Conservation (phyloP, 2,797 vertebrate species). For the Sebastes hubbsi region DNA sequence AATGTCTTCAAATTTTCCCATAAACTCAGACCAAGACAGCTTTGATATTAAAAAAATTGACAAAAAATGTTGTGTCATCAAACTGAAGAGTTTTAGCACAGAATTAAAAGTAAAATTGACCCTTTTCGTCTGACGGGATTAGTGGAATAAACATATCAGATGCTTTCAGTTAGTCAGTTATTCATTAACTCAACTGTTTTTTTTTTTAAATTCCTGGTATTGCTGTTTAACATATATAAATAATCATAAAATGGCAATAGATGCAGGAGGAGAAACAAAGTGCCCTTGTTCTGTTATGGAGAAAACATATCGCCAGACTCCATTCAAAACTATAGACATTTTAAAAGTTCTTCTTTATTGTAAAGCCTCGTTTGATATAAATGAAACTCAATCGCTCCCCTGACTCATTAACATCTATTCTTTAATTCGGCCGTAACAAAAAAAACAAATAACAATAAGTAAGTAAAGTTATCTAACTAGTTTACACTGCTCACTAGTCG, state of each 20-base stretch:
- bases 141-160: not conserved
- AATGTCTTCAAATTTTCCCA: not conserved
- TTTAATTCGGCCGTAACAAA: not conserved
- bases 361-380: not conserved
- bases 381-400: not conserved
- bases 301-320: not conserved
- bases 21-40: not conserved
- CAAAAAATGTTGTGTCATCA: too few relatives aligned
- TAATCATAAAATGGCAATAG: not conserved
- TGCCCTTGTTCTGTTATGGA: not conserved
- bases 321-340: not conserved
- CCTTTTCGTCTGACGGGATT: not conserved
- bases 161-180: not conserved
- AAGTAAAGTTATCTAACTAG: not conserved
- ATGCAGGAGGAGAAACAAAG: not conserved
- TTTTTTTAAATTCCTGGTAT: not conserved
- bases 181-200: slow-evolving; percentile 28
- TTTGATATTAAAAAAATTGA: not conserved
- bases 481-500: not conserved
- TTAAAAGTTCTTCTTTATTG: not conserved
- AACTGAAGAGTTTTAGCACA: not conserved
- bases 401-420: not conserved
- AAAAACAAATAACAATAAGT: not conserved
- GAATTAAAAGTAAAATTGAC: not conserved
- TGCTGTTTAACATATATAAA: not conserved